Evolutionary conservation across 2,888 invertebrate genomes (phyloP).

Genomic region (Adineta ricciae): DNA sequence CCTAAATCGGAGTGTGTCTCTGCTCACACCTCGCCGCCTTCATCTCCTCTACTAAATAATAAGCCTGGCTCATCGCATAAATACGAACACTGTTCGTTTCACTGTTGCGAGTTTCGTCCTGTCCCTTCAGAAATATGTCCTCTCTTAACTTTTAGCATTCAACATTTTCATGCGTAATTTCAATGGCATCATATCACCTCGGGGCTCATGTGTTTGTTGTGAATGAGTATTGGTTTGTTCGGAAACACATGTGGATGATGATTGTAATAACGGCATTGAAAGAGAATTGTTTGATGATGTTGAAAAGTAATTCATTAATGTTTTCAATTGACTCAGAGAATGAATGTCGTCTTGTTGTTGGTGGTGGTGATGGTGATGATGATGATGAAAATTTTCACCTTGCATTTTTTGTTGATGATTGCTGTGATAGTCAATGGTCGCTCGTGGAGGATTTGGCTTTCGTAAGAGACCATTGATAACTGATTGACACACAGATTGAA

Average conservation of each 20-base stretch:
- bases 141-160: background rate
- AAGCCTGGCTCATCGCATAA: background rate
- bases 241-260: background rate
- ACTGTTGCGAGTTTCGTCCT: background rate
- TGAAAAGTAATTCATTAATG: background rate
- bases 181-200: constrained; percentile 14
- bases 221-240: background rate
- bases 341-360: constrained; percentile 4
- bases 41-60: background rate
- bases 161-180: constrained; percentile 20
- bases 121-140: background rate
- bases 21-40: constrained; percentile 7
- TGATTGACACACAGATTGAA: background rate
- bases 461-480: constrained; percentile 13
- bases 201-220: background rate
- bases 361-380: background rate
- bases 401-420: background rate
- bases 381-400: constrained; percentile 4
- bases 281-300: background rate
- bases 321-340: background rate
- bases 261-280: background rate
- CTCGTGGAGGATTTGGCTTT: background rate
- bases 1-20: constrained; percentile 2
- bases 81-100: constrained; percentile 3
- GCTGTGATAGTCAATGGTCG: background rate